phyloP scores from a whole-genome alignment of 2,113 vertebrate genomes.

The Alouatta palliata region DNA sequence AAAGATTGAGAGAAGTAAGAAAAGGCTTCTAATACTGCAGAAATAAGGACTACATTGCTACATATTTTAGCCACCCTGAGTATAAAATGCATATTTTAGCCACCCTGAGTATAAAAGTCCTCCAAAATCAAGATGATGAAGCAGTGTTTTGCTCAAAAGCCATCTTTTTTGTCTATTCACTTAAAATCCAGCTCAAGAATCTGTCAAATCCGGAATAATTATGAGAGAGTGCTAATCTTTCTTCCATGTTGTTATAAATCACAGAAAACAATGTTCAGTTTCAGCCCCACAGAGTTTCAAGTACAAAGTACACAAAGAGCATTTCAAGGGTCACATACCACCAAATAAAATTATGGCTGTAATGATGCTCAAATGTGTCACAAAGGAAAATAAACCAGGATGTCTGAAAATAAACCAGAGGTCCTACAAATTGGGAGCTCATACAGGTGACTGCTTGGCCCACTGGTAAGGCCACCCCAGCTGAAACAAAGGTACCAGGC shows the following conservation, averaged over 20 bases:
- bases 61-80: no score
- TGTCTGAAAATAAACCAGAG: not conserved
- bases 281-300: not conserved
- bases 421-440: not conserved
- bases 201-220: conserved; percentile 55
- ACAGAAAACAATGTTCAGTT: conserved; percentile 20
- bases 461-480: not conserved
- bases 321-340: conserved; percentile 31
- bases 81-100: not conserved
- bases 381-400: not conserved
- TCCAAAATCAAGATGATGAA: conserved; percentile 4
- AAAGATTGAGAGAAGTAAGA: not conserved
- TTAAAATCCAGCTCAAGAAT: conserved; percentile 42
- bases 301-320: conserved; percentile 26
- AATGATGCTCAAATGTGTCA: not conserved
- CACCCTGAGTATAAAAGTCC: not conserved
- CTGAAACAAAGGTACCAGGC: not conserved
- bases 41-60: not conserved
- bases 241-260: conserved; percentile 57
- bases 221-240: conserved; percentile 50
- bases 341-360: conserved; percentile 23
- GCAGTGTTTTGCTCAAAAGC: not conserved
- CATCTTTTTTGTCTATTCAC: conserved; percentile 44
- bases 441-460: not conserved
- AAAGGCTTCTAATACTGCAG: not conserved